A percentile compares a stretch with the other conserved stretches of the same genome.
phyloP scores from a whole-genome alignment of 1,140 invertebrate genomes.

The Dendroctonus valens region DNA sequence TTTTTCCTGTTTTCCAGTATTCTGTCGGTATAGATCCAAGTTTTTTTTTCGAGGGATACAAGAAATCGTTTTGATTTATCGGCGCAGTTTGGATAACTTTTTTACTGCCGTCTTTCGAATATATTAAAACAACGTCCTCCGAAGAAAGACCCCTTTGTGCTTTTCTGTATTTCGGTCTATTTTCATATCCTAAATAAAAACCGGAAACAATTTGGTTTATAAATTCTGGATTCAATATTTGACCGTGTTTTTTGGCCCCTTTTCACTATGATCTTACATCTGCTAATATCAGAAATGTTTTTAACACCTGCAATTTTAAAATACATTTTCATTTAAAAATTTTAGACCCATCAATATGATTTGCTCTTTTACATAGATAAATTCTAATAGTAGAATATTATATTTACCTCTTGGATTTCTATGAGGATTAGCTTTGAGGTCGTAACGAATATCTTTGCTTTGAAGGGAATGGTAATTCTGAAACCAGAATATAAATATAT shows the following conservation, averaged over 20 bases:
- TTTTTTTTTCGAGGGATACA: constrained; percentile 37
- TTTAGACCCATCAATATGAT: too few relatives aligned
- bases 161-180: constrained; percentile 14
- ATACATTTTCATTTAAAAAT: too few relatives aligned
- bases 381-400: neutral
- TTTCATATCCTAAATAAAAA: constrained; percentile 28
- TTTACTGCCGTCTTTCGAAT: constrained; percentile 27
- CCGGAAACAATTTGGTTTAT: too few relatives aligned
- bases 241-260: too few relatives aligned
- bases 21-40: constrained; percentile 11
- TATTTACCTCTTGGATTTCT: constrained; percentile 20
- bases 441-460: constrained; percentile 9
- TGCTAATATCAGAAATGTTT: too few relatives aligned
- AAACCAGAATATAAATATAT: too few relatives aligned
- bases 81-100: constrained; percentile 20
- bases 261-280: too few relatives aligned
- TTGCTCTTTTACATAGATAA: constrained; percentile 3
- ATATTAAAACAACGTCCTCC: constrained; percentile 29
- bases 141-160: constrained; percentile 16
- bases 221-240: too few relatives aligned
- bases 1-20: constrained; percentile 9
- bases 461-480: neutral
- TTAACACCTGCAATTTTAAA: too few relatives aligned
- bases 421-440: neutral
- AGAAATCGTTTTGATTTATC: constrained; percentile 30